Base-by-base conservation (phyloP, 2,888 invertebrate genomes). In the Muscina levida region DNA sequence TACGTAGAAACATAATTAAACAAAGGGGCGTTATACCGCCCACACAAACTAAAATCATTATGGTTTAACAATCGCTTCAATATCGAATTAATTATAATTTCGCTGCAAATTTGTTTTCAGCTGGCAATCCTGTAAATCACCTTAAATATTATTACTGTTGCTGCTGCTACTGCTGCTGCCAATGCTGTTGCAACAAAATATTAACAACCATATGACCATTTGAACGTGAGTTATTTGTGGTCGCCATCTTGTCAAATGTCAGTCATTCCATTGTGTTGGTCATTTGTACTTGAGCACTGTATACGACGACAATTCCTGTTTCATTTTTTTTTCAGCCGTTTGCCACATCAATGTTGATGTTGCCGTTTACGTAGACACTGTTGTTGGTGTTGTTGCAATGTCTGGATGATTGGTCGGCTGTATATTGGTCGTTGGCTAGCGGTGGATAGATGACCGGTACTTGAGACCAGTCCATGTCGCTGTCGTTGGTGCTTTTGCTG, bases 271-370 rank as follows among this genome's bases (percentile, higher is more conserved):
- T 71, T 59, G 53, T 77, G 67, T 77, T 77, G 82, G 48, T 75
- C 77, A 79, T 79, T 79, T 77, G 73, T 79, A 79, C 77, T 77
- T 74, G 37, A 44, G 53, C 75, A 86, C 86, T 83, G 85, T 83
- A 51, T 37, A 42, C 46, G 22, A 31, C 31, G 59, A 15, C 8
- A 15, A 67, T 51, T 67, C 42, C 48, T 51, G 67, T 48, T 51
- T 66, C 31, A 26, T 22, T 44, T 42, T 65, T 26, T 24, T 65
- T 39, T 17, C 17, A 44, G n/a, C 42, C 42, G 57, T 17, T 51
- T 51, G 51, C 22, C 51, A 31, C 6, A 19, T 15, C 59, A 59
- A 17, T 39, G 19, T 11, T 31, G 31, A 11, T 57, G 51, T 37
- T 57, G 56, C 31, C 44, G 39, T n/a, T 74, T 15, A 59, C 11